These are phyloP conservation scores for Blastobasis adustella DNA, from an alignment of 2,888 invertebrate species.

Conservation along the genomic window DNA sequence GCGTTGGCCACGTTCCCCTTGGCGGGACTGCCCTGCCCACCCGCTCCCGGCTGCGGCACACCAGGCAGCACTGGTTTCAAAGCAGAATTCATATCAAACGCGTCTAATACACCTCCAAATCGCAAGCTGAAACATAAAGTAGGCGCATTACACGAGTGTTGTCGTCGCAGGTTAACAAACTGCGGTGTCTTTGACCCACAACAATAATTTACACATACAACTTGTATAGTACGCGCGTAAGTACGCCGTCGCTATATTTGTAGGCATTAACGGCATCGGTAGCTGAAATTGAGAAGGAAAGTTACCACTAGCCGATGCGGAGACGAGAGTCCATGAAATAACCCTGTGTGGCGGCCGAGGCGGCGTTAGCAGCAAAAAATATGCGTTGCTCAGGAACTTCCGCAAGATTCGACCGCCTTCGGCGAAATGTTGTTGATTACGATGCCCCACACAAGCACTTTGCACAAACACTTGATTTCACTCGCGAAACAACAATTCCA, in stretches of 20 bases:
- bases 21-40: conserved; percentile 53
- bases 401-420: conserved; percentile 54
- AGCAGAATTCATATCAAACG: conserved; percentile 75
- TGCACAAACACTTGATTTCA: conserved; percentile 42
- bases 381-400: conserved; percentile 72
- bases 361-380: conserved; percentile 65
- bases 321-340: conserved; percentile 54
- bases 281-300: conserved; percentile 32
- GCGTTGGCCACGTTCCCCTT: conserved; percentile 61
- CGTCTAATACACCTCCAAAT: conserved; percentile 29
- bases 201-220: conserved; percentile 65
- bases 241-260: conserved; percentile 37
- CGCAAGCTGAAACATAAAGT: conserved; percentile 58
- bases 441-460: conserved; percentile 34
- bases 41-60: conserved; percentile 54
- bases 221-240: conserved; percentile 55
- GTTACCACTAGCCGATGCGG: conserved; percentile 52
- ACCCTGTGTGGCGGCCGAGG: conserved; percentile 39
- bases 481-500: conserved; percentile 47
- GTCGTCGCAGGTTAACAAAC: conserved; percentile 45
- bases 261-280: conserved; percentile 29
- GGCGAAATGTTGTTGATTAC: conserved; percentile 33
- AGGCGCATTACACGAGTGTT: conserved; percentile 41
- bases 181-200: conserved; percentile 67
- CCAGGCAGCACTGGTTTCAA: conserved; percentile 75